Evolutionary conservation across 2,797 vertebrate species (phyloP), one percentile per base, ranked within the genome.

Genomic region (Hozukius guyotensis): DNA sequence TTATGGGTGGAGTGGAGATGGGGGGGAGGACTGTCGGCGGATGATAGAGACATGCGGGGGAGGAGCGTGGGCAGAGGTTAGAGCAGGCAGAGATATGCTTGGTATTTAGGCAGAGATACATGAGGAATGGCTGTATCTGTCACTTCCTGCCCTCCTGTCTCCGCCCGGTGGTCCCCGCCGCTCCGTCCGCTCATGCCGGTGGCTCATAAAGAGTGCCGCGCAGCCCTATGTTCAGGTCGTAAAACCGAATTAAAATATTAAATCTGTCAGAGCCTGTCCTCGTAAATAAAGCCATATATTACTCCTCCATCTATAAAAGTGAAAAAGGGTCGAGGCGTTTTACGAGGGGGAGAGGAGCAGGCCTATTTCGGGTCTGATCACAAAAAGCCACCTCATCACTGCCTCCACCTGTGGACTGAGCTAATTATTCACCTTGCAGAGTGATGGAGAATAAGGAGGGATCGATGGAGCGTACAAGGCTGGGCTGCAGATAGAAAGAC

Each of bases 211-310:
- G 92, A 86, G 88, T 87, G 84, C 87, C 56, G 89, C 88, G 81
- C 76, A 85, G 89, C 92, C 95, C 93, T 77, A 80, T 92, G 92
- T 95, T 94, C 90, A 32, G 88, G 92, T 91, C 93, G 82, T 96
- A 96, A 96, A 96, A 95, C 82, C 88, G 81, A 96, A 96, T 96
- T 96, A 96, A 96, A 96, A 96, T 96, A 96, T 96, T 96, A 96
- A 96, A 96, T 96, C 95, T 96, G 94, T 93, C 95, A 94, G 81
- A 83, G 79, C 80, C 86, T 91, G 91, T 93, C 88, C 94, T 96
- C 92, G 89, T 96, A 96, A 96, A 96, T 96, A 95, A 95, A 87
- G 92, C 83, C 87, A 90, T 95, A 94, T 94, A 95, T 96, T 95
- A 95, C 93, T 81, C 75, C 85, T 86, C 77, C 77, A 59, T 92